phyloP scores from a whole-genome alignment of 2,797 vertebrate genomes.

The Peromyscus melanophrys region DNA sequence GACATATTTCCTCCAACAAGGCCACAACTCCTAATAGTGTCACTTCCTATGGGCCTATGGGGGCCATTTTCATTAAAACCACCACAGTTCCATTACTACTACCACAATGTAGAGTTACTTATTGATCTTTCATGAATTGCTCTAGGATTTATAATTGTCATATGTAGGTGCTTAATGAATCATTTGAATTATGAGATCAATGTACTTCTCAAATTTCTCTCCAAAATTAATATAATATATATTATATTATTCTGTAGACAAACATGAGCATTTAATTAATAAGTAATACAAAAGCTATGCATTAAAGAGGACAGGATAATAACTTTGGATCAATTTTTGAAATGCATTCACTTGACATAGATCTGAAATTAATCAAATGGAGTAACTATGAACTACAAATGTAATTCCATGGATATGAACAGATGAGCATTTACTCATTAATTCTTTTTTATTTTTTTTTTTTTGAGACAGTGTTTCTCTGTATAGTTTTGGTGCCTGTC shows the following conservation, averaged over 20 bases:
- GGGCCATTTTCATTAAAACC: neutral
- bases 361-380: constrained; percentile 40
- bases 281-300: neutral
- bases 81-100: constrained; percentile 16
- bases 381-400: constrained; percentile 3
- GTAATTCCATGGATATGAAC: constrained; percentile 14
- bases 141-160: constrained; percentile 19
- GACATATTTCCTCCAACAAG: neutral
- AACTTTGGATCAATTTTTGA: constrained; percentile 40
- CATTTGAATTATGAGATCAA: constrained; percentile 62
- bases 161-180: constrained; percentile 57
- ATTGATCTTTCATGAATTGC: constrained; percentile 53
- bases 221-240: no score
- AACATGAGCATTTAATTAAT: constrained; percentile 59
- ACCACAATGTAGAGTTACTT: constrained; percentile 6
- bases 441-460: neutral
- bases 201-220: neutral
- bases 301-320: constrained; percentile 37
- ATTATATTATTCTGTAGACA: constrained; percentile 30
- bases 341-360: constrained; percentile 54
- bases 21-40: neutral
- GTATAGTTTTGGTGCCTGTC: no score
- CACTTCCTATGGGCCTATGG: neutral
- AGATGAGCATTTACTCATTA: neutral
- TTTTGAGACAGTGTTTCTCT: no score